A percentile compares a stretch with the other conserved stretches of the same genome.
Evolutionary conservation across 2,888 invertebrate species (phyloP).

Genomic region (Oligia fasciuncula): DNA sequence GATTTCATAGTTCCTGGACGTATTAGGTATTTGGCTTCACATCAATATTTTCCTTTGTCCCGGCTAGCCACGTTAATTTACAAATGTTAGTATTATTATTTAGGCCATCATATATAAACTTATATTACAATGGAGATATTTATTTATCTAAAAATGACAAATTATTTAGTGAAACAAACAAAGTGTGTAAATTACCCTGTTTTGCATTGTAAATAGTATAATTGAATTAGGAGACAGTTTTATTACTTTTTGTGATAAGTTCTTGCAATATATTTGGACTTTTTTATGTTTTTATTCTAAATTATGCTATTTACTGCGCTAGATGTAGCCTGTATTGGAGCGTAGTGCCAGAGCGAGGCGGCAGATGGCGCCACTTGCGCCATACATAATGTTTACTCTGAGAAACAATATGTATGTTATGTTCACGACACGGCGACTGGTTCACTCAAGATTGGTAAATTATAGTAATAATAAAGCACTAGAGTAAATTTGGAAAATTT

Average conservation of each 20-base stretch:
- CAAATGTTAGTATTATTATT: constrained; percentile 85
- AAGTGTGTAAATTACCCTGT: constrained; percentile 84
- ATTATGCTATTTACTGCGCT: constrained; percentile 78
- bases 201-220: constrained; percentile 88
- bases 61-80: constrained; percentile 68
- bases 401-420: constrained; percentile 66
- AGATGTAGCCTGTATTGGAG: constrained; percentile 71
- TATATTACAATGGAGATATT: constrained; percentile 85
- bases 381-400: constrained; percentile 69
- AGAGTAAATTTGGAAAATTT: constrained; percentile 69
- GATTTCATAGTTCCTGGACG: constrained; percentile 68
- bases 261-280: constrained; percentile 82
- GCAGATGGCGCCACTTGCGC: constrained; percentile 40
- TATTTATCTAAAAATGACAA: constrained; percentile 88
- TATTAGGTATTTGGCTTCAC: constrained; percentile 63
- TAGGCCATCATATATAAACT: constrained; percentile 87
- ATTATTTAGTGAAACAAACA: constrained; percentile 85
- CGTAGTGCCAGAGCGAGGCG: constrained; percentile 36
- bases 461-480: constrained; percentile 74
- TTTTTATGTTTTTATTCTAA: constrained; percentile 69
- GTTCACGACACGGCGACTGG: constrained; percentile 77
- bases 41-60: constrained; percentile 67
- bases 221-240: constrained; percentile 78
- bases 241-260: constrained; percentile 83
- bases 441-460: constrained; percentile 70